phyloP scores from a whole-genome alignment of 2,888 invertebrate genomes.

The Ceramica pisi region DNA sequence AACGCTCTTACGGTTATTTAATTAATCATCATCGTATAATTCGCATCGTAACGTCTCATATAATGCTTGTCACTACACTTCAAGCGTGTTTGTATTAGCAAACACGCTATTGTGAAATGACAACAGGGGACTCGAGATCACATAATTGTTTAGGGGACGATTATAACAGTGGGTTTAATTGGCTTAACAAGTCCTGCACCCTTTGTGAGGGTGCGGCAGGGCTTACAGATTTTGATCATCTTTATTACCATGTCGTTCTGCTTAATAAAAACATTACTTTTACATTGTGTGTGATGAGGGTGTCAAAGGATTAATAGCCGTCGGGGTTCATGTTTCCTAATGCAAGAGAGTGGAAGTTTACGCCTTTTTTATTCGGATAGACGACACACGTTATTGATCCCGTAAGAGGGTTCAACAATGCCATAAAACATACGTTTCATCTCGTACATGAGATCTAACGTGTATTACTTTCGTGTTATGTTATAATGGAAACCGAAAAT shows the following conservation, averaged over 20 bases:
- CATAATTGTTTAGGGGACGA: constrained; percentile 86
- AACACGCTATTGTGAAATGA: constrained; percentile 81
- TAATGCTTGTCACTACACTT: constrained; percentile 68
- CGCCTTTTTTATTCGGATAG: constrained; percentile 49
- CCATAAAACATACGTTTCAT: constrained; percentile 52
- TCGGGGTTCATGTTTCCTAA: constrained; percentile 14
- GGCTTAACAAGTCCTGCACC: constrained; percentile 86
- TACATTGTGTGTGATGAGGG: constrained; percentile 43
- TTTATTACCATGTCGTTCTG: constrained; percentile 67
- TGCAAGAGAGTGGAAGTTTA: constrained; percentile 27
- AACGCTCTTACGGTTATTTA: constrained; percentile 53
- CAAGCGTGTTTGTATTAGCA: constrained; percentile 74
- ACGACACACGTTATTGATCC: constrained; percentile 59
- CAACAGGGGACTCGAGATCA: constrained; percentile 80
- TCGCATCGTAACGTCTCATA: constrained; percentile 63
- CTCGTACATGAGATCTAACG: constrained; percentile 21
- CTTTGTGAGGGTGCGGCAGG: constrained; percentile 76
- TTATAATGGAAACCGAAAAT: constrained; percentile 28
- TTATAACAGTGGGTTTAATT: constrained; percentile 85
- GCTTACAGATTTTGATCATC: constrained; percentile 72
- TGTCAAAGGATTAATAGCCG: constrained; percentile 43
- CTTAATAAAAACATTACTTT: constrained; percentile 63
- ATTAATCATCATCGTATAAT: constrained; percentile 62
- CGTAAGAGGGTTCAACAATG: constrained; percentile 52
- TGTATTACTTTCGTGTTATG: constrained; percentile 40